Evolutionary conservation across 2,113 vertebrate species (phyloP).

Genomic region (Mesitornis unicolor): DNA sequence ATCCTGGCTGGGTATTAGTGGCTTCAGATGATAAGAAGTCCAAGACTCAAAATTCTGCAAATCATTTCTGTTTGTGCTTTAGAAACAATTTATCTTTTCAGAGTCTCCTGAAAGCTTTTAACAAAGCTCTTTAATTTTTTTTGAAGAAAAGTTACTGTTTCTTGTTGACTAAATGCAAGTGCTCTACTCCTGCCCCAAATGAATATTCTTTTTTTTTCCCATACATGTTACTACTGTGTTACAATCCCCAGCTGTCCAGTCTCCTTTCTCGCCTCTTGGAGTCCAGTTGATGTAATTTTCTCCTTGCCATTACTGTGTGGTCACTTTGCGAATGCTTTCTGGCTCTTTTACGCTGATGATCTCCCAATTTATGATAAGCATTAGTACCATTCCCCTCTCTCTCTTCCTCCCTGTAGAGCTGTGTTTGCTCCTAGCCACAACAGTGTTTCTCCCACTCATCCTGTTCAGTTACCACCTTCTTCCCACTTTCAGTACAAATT

Average conservation of each 20-base stretch:
- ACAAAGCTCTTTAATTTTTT: not conserved
- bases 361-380: not conserved
- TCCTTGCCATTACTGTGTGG: not conserved
- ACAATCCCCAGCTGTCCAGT: not conserved
- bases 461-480: not conserved
- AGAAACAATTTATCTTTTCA: not conserved
- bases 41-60: not conserved
- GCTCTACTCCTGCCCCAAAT: not conserved
- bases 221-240: not conserved
- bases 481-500: not conserved
- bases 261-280: not conserved
- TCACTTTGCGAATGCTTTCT: not conserved
- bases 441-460: not conserved
- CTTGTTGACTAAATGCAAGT: not conserved
- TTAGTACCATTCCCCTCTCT: not conserved
- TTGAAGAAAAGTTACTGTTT: not conserved
- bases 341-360: not conserved
- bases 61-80: not conserved
- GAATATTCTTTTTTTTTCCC: not conserved
- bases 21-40: not conserved
- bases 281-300: not conserved
- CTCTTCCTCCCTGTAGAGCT: not conserved
- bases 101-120: not conserved
- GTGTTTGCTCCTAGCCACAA: not conserved
- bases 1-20: not conserved